A percentile compares a stretch with the other conserved stretches of the same genome.
Evolutionary conservation across 1,140 invertebrate genomes (phyloP).

Genomic region (Lerema accius): DNA sequence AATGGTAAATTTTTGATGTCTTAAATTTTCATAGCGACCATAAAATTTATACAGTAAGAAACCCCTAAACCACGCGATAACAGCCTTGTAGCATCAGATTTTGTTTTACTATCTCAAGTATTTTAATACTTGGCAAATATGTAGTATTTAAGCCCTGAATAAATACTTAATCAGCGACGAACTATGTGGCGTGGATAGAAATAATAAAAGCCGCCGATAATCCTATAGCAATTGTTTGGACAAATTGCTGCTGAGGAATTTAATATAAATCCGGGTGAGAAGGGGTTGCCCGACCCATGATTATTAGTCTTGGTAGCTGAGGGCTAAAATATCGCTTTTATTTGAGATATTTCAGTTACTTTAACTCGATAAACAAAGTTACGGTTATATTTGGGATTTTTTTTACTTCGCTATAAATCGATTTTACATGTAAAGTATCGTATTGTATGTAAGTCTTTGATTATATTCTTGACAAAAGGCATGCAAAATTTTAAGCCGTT

Average conservation of each 20-base stretch:
- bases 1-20: too few species aligned
- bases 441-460: too few species aligned
- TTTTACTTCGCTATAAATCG: too few species aligned
- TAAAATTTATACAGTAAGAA: too few species aligned
- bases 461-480: too few species aligned
- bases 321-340: conserved; percentile 27
- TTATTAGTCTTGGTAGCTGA: conserved; percentile 59
- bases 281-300: conserved; percentile 63
- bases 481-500: too few species aligned
- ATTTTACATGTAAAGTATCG: too few species aligned
- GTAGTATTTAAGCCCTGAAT: not conserved
- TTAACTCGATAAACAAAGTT: not conserved
- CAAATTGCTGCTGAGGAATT: conserved; percentile 76
- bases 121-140: conserved; percentile 15
- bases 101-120: too few species aligned
- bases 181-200: conserved; percentile 33
- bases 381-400: too few species aligned
- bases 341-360: conserved; percentile 24
- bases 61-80: too few species aligned
- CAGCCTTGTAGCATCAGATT: too few species aligned
- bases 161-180: conserved; percentile 14
- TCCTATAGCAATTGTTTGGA: conserved; percentile 67
- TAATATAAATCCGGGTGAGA: conserved; percentile 78
- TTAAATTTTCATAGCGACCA: too few species aligned
- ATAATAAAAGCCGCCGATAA: conserved; percentile 61